Evolutionary conservation across 1,140 invertebrate species (phyloP), one percentile per base, ranked within the genome.

Genomic region (Ctenoplectra terminalis): DNA sequence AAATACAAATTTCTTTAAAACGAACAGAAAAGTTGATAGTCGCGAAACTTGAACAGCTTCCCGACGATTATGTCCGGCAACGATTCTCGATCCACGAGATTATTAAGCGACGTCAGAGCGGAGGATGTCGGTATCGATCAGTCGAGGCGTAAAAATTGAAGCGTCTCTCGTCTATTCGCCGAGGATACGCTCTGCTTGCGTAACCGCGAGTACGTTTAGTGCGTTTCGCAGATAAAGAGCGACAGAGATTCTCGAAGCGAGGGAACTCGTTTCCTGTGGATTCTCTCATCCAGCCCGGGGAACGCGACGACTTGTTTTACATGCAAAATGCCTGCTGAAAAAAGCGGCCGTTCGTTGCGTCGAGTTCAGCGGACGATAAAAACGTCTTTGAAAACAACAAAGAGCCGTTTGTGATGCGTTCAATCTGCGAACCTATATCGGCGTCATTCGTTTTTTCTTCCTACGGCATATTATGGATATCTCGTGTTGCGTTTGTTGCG

Each of bases 241-340:
- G 31, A 61, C 20, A 61, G 31, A 37, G 60, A 20, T 31, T 60
- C 4, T 7, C 7, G 56, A 60, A 58, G n/a, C n/a, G 26, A 29
- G 15, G n/a, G 54, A 29, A 60, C 17, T 60, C 29, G 29, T 60
- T 60, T 60, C 29, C 17, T 17, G 7, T 7, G 29, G 31, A 61
- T 61, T 37, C 31, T 37, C 7, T n/a, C 60, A 61, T 61, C 20
- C 20, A 61, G 13, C 29, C 7, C 15, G 60, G 20, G 31, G 9
- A 61, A 61, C 60, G 17, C 60, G 20, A 61, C 60, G 60, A 61
- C 31, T 61, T 61, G 60, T 61, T 61, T 61, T 61, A 61, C 31
- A 61, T 61, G 31, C 31, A 61, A 61, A 61, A 61, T 61, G 31
- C 20, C 3, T 37, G 8, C 6, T 13, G 26, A 61, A 61, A 61